Base-by-base conservation (phyloP, 2,888 invertebrate species). In the Melanophora roralis region DNA sequence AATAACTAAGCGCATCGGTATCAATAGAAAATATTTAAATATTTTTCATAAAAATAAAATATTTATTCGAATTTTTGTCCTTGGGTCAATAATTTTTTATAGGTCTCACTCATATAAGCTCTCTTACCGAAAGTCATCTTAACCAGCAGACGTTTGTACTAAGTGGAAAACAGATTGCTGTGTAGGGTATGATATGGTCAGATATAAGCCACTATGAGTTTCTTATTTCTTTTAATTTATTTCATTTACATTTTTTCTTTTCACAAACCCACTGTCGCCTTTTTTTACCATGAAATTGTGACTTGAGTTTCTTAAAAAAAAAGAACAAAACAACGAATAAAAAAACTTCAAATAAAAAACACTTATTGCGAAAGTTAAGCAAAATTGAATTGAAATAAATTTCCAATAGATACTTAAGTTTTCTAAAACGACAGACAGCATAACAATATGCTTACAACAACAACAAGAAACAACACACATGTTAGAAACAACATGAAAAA, bases 381-480 rank as follows among this genome's bases (percentile, higher is more conserved):
- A 60, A 82, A 77, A 82, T 79, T 78, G 49, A 78, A 79, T 82
- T 67, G 75, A 57, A 79, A 81, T 68, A 72, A 72, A 76, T 62
- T 59, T 71, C 55, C 75, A 16, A 45, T 67, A 55, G 55, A 72
- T 53, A 67, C 67, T 75, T 55, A 67, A 71, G 74, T 79, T 53
- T 53, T 12, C 51, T 32, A 60, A 69, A 62, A 72, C 47, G 68
- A 68, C 65, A 69, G 45, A 64, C 75, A 75, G 71, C 77, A 78
- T 69, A 65, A 57, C 68, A 78, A 72, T 57, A 67, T 71, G 59
- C 40, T 72, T 36, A 16, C 21, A 51, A 27, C n/a, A 59, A 43
- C 62, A 79, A 79, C 71, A 69, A 27, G 27, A 27, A 27, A 27
- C 6, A 27, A 27, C 27, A 67, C 76, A 67, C 69, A 69, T 64